A percentile compares a stretch with the other conserved stretches of the same genome.
These are phyloP conservation scores for Zaprionus tsacasi DNA, from an alignment of 1,140 invertebrate genomes.

Conservation along the genomic window DNA sequence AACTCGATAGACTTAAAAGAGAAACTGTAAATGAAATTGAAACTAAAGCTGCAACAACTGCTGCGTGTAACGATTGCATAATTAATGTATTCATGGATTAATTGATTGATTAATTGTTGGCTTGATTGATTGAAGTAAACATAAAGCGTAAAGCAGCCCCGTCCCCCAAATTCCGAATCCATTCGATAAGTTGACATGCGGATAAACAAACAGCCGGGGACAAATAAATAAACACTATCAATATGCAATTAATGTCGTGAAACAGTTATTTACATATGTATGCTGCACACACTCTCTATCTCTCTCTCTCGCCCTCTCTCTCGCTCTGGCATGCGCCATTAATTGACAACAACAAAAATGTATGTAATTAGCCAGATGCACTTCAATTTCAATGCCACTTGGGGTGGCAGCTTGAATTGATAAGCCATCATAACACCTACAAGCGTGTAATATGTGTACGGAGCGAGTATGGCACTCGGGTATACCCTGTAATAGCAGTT, in stretches of 20 bases:
- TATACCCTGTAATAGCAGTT: conserved; percentile 15
- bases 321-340: conserved; percentile 1
- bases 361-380: conserved; percentile 67
- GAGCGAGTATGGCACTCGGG: not conserved
- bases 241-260: conserved; percentile 73
- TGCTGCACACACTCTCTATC: not conserved
- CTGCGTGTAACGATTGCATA: conserved; percentile 14
- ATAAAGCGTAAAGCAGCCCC: conserved; percentile 17
- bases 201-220: conserved; percentile 37
- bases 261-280: conserved; percentile 59
- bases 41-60: not conserved
- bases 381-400: conserved; percentile 56
- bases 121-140: conserved; percentile 48
- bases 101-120: conserved; percentile 41
- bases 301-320: not conserved
- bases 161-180: not conserved
- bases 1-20: too few relatives aligned
- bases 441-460: conserved; percentile 1
- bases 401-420: conserved; percentile 64
- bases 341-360: conserved; percentile 70
- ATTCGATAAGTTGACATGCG: conserved; percentile 48
- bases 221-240: conserved; percentile 74
- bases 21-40: not conserved
- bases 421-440: conserved; percentile 63
- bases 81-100: conserved; percentile 31